Conservation (phyloP, 1,140 invertebrate genomes). For the Penaeus chinensis region DNA sequence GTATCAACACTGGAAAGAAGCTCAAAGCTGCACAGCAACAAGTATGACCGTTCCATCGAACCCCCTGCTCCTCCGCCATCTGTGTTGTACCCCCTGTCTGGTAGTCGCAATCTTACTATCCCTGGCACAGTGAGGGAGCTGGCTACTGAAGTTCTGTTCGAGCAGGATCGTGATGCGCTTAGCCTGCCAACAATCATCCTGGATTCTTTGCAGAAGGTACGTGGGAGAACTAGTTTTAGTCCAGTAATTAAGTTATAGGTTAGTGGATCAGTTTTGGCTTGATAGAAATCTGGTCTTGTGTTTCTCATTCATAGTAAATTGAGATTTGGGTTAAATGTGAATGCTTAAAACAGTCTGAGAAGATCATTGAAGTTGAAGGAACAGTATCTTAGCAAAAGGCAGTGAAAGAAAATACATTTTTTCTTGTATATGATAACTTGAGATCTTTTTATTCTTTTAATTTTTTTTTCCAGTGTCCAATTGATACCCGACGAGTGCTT, state of each 20-base stretch:
- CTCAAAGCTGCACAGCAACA: slow-evolving; percentile 71
- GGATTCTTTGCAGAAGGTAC: slow-evolving; percentile 81
- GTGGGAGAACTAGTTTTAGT: slow-evolving; percentile 19
- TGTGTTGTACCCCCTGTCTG: slow-evolving; percentile 80
- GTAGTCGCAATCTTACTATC: slow-evolving; percentile 74
- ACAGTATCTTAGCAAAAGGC: neutral
- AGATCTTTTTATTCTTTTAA: neutral
- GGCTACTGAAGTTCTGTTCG: slow-evolving; percentile 85
- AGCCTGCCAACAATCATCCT: slow-evolving; percentile 86
- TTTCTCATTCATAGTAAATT: neutral
- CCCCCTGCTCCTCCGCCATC: slow-evolving; percentile 71
- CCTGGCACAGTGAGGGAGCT: slow-evolving; percentile 81
- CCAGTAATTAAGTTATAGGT: too few species aligned
- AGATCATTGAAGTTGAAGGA: neutral
- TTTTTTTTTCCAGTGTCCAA: slow-evolving; percentile 74
- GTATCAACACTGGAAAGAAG: slow-evolving; percentile 81
- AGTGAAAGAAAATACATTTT: neutral
- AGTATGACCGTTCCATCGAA: slow-evolving; percentile 65
- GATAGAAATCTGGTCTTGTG: too few species aligned
- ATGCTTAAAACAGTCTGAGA: neutral
- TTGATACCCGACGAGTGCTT: slow-evolving; percentile 79
- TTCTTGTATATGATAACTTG: neutral
- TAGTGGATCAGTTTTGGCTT: too few species aligned
- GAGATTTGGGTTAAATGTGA: neutral
- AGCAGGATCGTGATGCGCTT: slow-evolving; percentile 84